A percentile compares a stretch with the other conserved stretches of the same genome.
Conservation (phyloP, 2,113 vertebrate genomes). For the Amia ocellicauda region DNA sequence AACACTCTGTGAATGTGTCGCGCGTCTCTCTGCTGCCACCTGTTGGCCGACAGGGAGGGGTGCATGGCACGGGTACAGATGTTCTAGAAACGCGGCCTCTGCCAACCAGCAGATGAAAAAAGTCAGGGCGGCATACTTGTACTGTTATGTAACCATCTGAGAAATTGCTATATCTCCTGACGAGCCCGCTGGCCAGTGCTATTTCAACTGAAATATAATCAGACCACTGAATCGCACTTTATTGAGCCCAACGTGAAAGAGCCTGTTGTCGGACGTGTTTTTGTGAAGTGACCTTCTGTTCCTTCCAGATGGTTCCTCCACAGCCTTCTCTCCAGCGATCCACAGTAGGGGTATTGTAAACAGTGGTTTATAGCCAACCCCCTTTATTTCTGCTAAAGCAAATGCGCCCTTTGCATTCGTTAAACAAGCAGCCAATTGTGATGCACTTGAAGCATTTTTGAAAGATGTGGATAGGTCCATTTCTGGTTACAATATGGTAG, state of each 20-base stretch:
- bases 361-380: conserved; percentile 23
- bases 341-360: conserved; percentile 61
- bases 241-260: conserved; percentile 38
- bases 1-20: no score
- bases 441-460: not conserved
- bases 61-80: not conserved
- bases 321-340: conserved; percentile 33
- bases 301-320: conserved; percentile 41
- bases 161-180: conserved; percentile 30
- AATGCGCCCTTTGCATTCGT: conserved; percentile 8
- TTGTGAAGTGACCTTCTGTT: conserved; percentile 47
- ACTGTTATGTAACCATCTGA: conserved; percentile 4
- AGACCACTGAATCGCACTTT: conserved; percentile 28
- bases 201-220: conserved; percentile 30
- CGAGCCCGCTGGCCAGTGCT: conserved; percentile 21
- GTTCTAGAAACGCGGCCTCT: not conserved
- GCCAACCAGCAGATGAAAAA: not conserved
- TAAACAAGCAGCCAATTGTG: conserved; percentile 22
- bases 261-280: conserved; percentile 42
- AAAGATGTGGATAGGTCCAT: conserved; percentile 11
- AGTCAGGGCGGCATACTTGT: conserved; percentile 23
- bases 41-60: conserved; percentile 45
- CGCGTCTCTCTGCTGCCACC: conserved; percentile 71
- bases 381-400: conserved; percentile 12
- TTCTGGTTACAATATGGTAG: conserved; percentile 13